Evolutionary conservation across 2,113 vertebrate genomes (phyloP), one percentile per base, ranked within the genome.

Genomic region (Seriola quinqueradiata): DNA sequence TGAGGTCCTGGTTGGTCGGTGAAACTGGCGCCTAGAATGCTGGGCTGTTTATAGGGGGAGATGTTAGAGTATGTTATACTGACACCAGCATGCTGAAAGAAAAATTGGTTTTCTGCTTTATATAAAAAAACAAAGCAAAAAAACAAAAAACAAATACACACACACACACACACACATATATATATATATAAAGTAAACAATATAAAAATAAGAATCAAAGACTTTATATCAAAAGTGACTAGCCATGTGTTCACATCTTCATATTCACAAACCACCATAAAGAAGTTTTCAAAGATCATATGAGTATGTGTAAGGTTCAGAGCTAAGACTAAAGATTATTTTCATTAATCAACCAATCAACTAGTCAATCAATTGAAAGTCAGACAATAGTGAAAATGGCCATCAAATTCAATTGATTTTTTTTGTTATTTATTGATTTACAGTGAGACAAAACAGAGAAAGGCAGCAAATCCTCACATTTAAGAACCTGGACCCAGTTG

Each of bases 1-100:
- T 0, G 87, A 79, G 23, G 11, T 77, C 40, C 76, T 79, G 32
- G 64, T 69, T 16, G 67, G 70, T 11, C 44, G 66, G 12, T 58
- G 73, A 28, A 87, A 67, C 8, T 11, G 58, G 38, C 19, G 75
- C 52, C 65, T 34, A 4, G 79, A 23, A 13, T 66, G 54, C 34
- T 78, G 82, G 64, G 81, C 93, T 95, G 88, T 82, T 82, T 46
- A 40, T 28, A 77, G 54, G 72, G 40, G 44, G 3, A 83, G n/a
- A 55, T 3, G 42, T n/a, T 28, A 57, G 6, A 28, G 69, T 61
- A 59, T 52, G 17, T 54, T 44, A n/a, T 16, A 63, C 4, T 17
- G 0, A 64, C 0, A n/a, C 50, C 10, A 0, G 9, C 14, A 70
- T 1, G 5, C 4, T 36, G 32, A 59, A 36, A 59, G n/a, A 54